Base-by-base conservation (phyloP, 2,113 vertebrate genomes). In the Phainopepla nitens region DNA sequence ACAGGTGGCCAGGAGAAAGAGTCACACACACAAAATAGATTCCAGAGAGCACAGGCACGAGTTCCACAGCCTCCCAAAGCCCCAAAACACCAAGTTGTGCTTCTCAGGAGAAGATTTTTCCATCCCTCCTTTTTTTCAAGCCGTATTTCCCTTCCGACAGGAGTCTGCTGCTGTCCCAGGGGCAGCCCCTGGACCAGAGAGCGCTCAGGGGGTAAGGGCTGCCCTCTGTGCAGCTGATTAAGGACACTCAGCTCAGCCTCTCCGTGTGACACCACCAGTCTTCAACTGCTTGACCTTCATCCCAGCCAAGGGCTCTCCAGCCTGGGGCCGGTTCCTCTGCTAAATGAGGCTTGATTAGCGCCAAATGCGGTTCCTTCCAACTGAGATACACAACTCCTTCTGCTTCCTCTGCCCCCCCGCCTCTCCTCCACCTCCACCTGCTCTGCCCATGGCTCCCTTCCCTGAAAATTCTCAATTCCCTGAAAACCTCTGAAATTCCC, bases 11-110 rank as follows among this genome's bases (percentile, higher is more conserved):
- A 61, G 29, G 13, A 73, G 20, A 5, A 41, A 7, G 18, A 41
- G 22, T 22, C 5, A 8, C 8, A 58, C 3, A 2, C 27, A 24
- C 4, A 7, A 23, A 13, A 49, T 79, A 23, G 5, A 6, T 2
- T 47, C 4, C 42, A 44, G 39, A 58, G 12, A 31, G 35, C 25
- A 23, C 13, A 31, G 6, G 15, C 39, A n/a, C 9, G 12, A n/a
- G 3, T 2, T 31, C 31, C 62, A 29, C 41, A 21, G 18, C 5
- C 49, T 50, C 68, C 33, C 76, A 73, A 54, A 70, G 35, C 35
- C 11, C 2, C 41, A 9, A 22, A 80, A 56, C 3, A 75, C 0
- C 19, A 7, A 56, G 6, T 0, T 21, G 28, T 13, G 42, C n/a
- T 69, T 19, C 44, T 23, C 60, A 56, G 42, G 1, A 61, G 23